Evolutionary conservation across 2,113 vertebrate species (phyloP).

Genomic region (Pelmatolapia mariae): DNA sequence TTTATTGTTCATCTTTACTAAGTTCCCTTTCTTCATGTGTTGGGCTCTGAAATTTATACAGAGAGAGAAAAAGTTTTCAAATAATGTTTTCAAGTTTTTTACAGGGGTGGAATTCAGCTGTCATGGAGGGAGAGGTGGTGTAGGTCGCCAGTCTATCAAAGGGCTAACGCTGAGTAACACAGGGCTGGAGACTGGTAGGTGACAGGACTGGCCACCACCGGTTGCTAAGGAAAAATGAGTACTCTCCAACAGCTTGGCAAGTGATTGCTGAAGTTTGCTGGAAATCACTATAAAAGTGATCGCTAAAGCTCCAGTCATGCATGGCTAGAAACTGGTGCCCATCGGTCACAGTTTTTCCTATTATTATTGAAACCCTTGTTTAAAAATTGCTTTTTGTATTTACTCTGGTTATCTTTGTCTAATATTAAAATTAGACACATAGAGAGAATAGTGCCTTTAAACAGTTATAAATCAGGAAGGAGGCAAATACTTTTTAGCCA

Average conservation of each 20-base stretch:
- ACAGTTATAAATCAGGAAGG: neutral
- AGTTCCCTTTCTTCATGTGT: neutral
- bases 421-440: neutral
- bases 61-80: neutral
- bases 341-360: neutral
- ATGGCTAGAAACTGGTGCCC: neutral
- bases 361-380: neutral
- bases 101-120: fast-evolving
- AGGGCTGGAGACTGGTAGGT: neutral
- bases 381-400: neutral
- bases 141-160: neutral
- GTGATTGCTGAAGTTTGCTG: too few relatives aligned
- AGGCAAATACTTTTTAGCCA: neutral
- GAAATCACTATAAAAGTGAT: neutral
- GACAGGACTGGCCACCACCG: neutral
- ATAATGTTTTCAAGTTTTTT: neutral
- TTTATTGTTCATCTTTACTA: neutral
- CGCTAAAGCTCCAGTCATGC: neutral
- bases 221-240: neutral
- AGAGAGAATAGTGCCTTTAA: neutral
- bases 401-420: neutral
- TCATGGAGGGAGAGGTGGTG: neutral
- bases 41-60: neutral
- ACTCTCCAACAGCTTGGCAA: too few relatives aligned
- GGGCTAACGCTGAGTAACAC: neutral